phyloP scores from a whole-genome alignment of 2,888 invertebrate species.

The Onchidella celtica region DNA sequence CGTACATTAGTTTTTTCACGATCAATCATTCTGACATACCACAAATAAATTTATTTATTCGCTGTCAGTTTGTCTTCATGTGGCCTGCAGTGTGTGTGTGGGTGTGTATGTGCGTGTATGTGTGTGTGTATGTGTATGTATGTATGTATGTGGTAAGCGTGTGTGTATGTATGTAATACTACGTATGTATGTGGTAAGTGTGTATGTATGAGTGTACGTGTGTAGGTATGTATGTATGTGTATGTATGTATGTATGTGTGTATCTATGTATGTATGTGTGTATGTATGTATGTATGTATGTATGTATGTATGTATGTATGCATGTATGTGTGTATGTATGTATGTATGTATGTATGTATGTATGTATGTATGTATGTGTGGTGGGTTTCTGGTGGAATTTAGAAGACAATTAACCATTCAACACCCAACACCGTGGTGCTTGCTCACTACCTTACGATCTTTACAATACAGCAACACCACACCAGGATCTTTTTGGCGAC shows the following conservation, averaged over 20 bases:
- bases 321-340: not conserved
- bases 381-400: constrained; percentile 3
- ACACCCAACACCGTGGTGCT: too few relatives aligned
- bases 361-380: not conserved
- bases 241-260: not conserved
- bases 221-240: not conserved
- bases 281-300: not conserved
- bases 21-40: too few relatives aligned
- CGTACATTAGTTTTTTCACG: too few relatives aligned
- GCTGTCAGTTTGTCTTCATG: not conserved
- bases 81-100: not conserved
- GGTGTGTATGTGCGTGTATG: not conserved
- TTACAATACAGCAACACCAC: too few relatives aligned
- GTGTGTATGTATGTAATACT: not conserved
- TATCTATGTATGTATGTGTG: not conserved
- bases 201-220: not conserved
- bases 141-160: not conserved
- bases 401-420: too few relatives aligned
- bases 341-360: not conserved
- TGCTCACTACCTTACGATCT: too few relatives aligned
- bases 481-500: too few relatives aligned
- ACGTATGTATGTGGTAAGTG: not conserved
- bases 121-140: not conserved
- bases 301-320: not conserved
- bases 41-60: too few relatives aligned